Base-by-base conservation (phyloP, 1,140 invertebrate genomes). In the Caenorhabditis briggsae region DNA sequence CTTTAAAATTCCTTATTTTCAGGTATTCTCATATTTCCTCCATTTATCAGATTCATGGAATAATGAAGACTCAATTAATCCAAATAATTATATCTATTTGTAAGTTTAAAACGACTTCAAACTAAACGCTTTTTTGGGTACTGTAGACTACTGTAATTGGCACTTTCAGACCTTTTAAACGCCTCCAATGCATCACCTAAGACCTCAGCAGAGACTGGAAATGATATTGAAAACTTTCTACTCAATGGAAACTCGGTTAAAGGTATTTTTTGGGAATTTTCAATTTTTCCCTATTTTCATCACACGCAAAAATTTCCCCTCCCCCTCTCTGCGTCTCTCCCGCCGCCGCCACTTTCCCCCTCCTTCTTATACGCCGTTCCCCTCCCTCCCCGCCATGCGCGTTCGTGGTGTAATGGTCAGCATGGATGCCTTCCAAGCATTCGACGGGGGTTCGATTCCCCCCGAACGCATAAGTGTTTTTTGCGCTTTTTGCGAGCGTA, bases 401-500 rank as follows among this genome's bases (percentile, higher is more conserved):
- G 83, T 84, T 84, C 83, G 92, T 93, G 92, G 92, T 93, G 92
- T 93, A 93, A 92, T 90, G 92, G 92, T 93, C 90, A 93, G 92
- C 92, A 93, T 93, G 90, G 91, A 91, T 93, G 92, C 92, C 92
- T 93, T 93, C 92, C 92, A 93, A 93, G 92, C 92, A 93, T 89
- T 91, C 90, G 92, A 92, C 91, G 91, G 91, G 91, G 91, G 92
- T 93, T 93, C 92, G 91, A 93, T 90, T 93, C 92, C 93, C 92
- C 87, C 83, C 82, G 83, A 84, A 84, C 83, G 83, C 58, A 84
- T 5, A 58, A 3, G 8, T 0, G 5, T 78, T 78, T 48, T 50
- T 50, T 33, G 33, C 33, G 25, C 23, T 78, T 50, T 50, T 78
- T 8, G 2, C 16, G 64, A 46, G 23, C 9, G 14, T 25, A n/a